Percentiles rank a stretch among this genome's conserved stretches.
Evolutionary conservation across 2,888 invertebrate genomes (phyloP).

Genomic region (Nomada ruficornis): DNA sequence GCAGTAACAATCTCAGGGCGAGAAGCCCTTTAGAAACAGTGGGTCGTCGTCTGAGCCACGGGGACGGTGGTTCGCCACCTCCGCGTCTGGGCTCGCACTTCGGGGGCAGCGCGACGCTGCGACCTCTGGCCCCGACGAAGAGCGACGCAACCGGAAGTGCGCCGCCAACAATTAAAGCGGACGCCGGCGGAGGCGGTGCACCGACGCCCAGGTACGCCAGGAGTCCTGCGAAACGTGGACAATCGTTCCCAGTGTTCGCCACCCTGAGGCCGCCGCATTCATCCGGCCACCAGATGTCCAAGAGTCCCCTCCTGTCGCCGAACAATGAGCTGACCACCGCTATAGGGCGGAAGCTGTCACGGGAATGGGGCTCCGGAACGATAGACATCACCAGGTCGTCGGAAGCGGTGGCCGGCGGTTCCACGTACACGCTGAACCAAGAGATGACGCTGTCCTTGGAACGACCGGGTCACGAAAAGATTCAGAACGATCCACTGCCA

Average conservation of each 20-base stretch:
- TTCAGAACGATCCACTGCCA: slow-evolving; percentile 68
- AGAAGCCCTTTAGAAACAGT: slow-evolving; percentile 82
- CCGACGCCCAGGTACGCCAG: slow-evolving; percentile 78
- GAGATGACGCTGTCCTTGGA: slow-evolving; percentile 74
- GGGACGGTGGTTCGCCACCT: slow-evolving; percentile 82
- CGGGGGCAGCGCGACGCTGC: slow-evolving; percentile 80
- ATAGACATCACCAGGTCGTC: slow-evolving; percentile 80
- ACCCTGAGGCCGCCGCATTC: slow-evolving; percentile 78
- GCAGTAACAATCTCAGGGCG: slow-evolving; percentile 81
- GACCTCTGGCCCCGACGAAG: slow-evolving; percentile 75
- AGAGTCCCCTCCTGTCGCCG: slow-evolving; percentile 80
- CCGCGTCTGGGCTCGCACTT: slow-evolving; percentile 78
- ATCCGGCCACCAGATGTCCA: slow-evolving; percentile 70
- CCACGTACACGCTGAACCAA: slow-evolving; percentile 74
- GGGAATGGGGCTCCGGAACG: slow-evolving; percentile 82
- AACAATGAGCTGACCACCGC: slow-evolving; percentile 80
- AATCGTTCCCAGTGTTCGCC: slow-evolving; percentile 82
- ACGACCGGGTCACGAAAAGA: slow-evolving; percentile 65
- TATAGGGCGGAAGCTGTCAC: slow-evolving; percentile 81
- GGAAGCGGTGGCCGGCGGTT: slow-evolving; percentile 78
- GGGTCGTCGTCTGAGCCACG: slow-evolving; percentile 81
- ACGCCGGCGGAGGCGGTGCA: slow-evolving; percentile 63
- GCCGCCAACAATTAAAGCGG: slow-evolving; percentile 63
- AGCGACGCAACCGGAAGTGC: slow-evolving; percentile 75
- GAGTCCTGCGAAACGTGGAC: slow-evolving; percentile 82